Evolutionary conservation across 1,140 invertebrate genomes (phyloP).

Genomic region (Arion vulgaris): DNA sequence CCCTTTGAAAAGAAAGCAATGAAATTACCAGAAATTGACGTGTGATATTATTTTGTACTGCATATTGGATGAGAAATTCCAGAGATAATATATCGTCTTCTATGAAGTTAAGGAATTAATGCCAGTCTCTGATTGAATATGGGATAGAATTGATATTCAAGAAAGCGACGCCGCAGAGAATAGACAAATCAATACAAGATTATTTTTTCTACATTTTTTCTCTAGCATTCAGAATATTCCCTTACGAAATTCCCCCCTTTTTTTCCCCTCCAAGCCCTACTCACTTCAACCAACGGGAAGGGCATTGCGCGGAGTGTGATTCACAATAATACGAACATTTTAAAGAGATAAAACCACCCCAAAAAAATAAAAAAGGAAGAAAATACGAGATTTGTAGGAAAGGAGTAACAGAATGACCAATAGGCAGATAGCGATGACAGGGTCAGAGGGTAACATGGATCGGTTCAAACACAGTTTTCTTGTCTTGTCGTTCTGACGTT

Average conservation of each 20-base stretch:
- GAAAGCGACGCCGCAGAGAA: neutral
- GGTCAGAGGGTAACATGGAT: neutral
- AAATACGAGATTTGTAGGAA: neutral
- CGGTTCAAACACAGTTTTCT: constrained; percentile 1
- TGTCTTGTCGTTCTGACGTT: neutral
- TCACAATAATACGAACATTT: neutral
- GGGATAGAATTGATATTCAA: neutral
- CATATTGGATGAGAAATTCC: constrained; percentile 13
- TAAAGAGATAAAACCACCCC: neutral
- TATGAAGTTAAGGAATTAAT: constrained; percentile 21
- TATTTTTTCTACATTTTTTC: neutral
- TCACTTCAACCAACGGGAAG: neutral
- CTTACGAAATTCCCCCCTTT: too few species aligned
- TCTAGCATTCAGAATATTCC: too few species aligned
- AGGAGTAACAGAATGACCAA: neutral
- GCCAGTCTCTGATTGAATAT: neutral
- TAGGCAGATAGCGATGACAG: neutral
- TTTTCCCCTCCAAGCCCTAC: too few species aligned
- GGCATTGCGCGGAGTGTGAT: too few species aligned
- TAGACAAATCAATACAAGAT: neutral
- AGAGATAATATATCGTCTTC: neutral
- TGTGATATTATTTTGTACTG: constrained; percentile 12
- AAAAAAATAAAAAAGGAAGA: neutral
- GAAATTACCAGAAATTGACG: constrained; percentile 23
- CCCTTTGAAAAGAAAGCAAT: neutral